Evolutionary conservation across 2,888 invertebrate genomes (phyloP).

Genomic region (Auanema freiburgensis): DNA sequence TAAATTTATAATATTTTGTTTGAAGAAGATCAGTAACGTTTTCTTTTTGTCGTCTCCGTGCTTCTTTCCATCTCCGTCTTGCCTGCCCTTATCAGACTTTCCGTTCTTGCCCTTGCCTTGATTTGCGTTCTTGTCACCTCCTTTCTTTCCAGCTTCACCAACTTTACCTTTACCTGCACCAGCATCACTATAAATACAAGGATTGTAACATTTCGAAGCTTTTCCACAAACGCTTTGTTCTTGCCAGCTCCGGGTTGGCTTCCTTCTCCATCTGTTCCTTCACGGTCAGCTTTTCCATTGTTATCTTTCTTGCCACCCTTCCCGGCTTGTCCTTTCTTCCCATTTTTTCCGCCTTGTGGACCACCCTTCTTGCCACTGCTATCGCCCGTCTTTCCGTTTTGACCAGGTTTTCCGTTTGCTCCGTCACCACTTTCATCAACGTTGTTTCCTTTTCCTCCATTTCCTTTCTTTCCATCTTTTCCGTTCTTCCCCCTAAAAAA

Average conservation of each 20-base stretch:
- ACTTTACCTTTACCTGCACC: background rate
- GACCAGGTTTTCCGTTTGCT: conserved; percentile 10
- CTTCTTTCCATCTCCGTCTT: conserved; percentile 3
- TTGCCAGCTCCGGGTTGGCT: conserved; percentile 3
- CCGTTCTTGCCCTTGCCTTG: conserved; percentile 5
- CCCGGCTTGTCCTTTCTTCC: conserved; percentile 9
- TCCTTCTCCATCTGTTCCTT: conserved; percentile 1
- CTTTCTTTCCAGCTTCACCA: background rate
- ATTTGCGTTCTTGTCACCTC: conserved; percentile 7
- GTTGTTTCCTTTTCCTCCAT: conserved; percentile 13
- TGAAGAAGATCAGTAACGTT: background rate
- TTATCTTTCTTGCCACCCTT: background rate
- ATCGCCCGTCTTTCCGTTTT: conserved; percentile 9
- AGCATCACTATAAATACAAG: background rate
- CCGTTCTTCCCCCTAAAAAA: background rate
- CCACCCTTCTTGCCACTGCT: background rate
- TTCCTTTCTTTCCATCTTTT: conserved; percentile 13
- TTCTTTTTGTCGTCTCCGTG: conserved; percentile 7
- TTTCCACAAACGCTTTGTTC: background rate
- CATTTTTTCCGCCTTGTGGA: background rate
- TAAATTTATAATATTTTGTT: too few relatives aligned
- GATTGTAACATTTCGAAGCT: background rate
- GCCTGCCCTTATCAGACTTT: conserved; percentile 10
- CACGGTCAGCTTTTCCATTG: too few relatives aligned
- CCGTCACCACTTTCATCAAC: conserved; percentile 18